Evolutionary conservation across 2,797 vertebrate genomes (phyloP).

Genomic region (Cirrhinus molitorella): DNA sequence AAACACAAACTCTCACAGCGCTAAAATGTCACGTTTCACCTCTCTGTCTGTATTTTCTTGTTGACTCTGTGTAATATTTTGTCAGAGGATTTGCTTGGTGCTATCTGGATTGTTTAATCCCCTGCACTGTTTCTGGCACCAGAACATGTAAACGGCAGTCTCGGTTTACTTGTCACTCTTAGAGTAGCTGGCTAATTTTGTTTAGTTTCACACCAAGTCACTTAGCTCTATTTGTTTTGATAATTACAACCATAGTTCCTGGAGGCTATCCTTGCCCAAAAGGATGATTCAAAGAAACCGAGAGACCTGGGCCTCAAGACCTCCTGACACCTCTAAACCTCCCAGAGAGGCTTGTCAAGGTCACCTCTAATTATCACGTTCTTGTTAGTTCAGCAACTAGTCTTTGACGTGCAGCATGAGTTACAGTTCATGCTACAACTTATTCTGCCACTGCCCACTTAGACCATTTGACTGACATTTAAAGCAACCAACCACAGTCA

Average conservation of each 20-base stretch:
- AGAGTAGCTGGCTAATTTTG: constrained; percentile 73
- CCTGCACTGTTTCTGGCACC: constrained; percentile 69
- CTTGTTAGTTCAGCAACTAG: constrained; percentile 67
- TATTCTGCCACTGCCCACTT: background rate
- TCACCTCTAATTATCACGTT: constrained; percentile 58
- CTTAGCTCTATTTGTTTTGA: constrained; percentile 72
- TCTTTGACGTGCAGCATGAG: background rate
- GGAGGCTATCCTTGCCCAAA: constrained; percentile 57
- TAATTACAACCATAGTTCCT: constrained; percentile 67
- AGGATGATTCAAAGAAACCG: constrained; percentile 17
- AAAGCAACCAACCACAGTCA: background rate
- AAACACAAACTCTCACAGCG: constrained; percentile 34
- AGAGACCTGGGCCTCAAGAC: constrained; percentile 29
- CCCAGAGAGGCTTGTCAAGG: constrained; percentile 49
- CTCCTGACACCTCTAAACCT: constrained; percentile 9
- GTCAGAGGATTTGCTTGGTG: constrained; percentile 70
- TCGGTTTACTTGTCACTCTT: constrained; percentile 65
- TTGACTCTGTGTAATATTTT: constrained; percentile 67
- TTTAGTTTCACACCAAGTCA: constrained; percentile 68
- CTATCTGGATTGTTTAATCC: constrained; percentile 70
- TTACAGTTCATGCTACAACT: background rate
- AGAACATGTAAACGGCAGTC: constrained; percentile 70
- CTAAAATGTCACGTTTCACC: constrained; percentile 53
- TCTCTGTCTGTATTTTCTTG: constrained; percentile 55
- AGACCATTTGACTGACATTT: background rate